A percentile compares a stretch with the other conserved stretches of the same genome.
These are phyloP conservation scores for Bergia sp. DNA, from an alignment of 92 coral and sea anemone species.

Conservation along the genomic window DNA sequence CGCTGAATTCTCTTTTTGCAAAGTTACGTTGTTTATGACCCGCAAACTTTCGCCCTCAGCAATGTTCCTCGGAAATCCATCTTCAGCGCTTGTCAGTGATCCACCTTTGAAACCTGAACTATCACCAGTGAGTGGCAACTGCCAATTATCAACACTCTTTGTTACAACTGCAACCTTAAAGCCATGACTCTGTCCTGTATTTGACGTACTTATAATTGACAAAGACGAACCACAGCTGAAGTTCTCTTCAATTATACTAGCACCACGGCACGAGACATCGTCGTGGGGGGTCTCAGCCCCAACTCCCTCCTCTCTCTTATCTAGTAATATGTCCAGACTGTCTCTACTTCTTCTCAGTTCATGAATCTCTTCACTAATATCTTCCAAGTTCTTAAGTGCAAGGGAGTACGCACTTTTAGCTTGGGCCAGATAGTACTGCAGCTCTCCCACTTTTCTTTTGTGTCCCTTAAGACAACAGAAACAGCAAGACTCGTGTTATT, in stretches of 20 bases:
- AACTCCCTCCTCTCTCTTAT: constrained; percentile 90
- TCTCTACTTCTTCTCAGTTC: constrained; percentile 84
- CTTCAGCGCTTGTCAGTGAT: background rate
- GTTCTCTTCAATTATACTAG: background rate
- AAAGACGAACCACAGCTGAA: constrained; percentile 9
- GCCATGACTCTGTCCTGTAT: background rate
- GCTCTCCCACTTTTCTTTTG: constrained; percentile 73
- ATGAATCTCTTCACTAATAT: constrained; percentile 95
- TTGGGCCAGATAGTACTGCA: constrained; percentile 68
- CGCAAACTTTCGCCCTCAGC: background rate
- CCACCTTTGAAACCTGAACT: background rate
- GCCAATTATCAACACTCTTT: background rate
- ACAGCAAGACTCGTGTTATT: background rate
- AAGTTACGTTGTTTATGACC: background rate
- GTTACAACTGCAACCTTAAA: constrained; percentile 31
- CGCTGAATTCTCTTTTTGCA: background rate
- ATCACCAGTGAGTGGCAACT: background rate
- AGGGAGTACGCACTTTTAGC: constrained; percentile 83
- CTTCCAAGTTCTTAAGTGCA: constrained; percentile 85
- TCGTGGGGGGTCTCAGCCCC: constrained; percentile 87
- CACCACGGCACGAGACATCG: constrained; percentile 35
- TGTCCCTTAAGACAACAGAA: constrained; percentile 64
- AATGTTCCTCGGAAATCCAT: background rate
- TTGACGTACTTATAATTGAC: constrained; percentile 12
- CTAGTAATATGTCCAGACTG: constrained; percentile 64